Conservation (phyloP, 2,113 vertebrate species). For the Hippolais icterina region DNA sequence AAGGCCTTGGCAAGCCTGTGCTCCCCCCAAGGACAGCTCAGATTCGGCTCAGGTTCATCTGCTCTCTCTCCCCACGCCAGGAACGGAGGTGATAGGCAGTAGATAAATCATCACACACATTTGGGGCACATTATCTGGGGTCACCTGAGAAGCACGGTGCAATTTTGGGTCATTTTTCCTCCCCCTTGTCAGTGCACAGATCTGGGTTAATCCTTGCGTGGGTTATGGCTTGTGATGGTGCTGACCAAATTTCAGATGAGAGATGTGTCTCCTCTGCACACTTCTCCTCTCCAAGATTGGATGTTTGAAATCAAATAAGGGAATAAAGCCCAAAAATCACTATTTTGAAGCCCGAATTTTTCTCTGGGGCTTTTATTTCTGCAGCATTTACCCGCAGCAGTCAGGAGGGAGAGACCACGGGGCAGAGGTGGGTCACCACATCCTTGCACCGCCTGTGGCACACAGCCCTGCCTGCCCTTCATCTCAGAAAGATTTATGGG, state of each 20-base stretch:
- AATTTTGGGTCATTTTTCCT: not conserved
- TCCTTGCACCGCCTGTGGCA: not conserved
- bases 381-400: not conserved
- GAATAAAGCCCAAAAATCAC: not conserved
- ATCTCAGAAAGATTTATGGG: not conserved
- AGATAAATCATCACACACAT: not conserved
- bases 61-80: not conserved
- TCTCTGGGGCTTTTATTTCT: not conserved
- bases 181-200: not conserved
- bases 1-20: not conserved
- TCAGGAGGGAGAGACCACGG: accelerated
- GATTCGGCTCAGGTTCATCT: not conserved
- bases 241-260: not conserved
- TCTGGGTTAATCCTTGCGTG: accelerated
- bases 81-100: not conserved
- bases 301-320: not conserved
- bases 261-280: not conserved
- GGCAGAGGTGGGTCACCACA: not conserved
- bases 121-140: not conserved
- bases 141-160: accelerated
- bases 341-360: not conserved
- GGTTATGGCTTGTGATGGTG: not conserved
- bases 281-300: not conserved
- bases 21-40: not conserved
- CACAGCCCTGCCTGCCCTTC: not conserved